Percentiles rank a stretch among this genome's conserved stretches.
phyloP scores from a whole-genome alignment of 2,797 vertebrate genomes.

The Orestias chungarensis region DNA sequence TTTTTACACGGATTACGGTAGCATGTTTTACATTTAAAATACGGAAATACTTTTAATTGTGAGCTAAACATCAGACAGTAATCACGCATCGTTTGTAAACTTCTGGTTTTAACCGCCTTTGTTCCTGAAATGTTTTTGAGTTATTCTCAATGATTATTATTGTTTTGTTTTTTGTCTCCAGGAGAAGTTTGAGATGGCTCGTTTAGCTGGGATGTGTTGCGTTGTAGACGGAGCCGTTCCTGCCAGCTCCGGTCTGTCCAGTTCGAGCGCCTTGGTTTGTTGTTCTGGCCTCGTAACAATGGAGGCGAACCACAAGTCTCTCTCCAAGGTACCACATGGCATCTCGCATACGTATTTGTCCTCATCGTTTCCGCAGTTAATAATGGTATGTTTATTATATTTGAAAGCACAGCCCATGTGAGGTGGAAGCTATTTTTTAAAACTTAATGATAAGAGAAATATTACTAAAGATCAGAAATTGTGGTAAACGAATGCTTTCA shows the following conservation, averaged over 20 bases:
- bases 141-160: neutral
- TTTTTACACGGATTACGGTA: too few relatives aligned
- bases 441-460: too few relatives aligned
- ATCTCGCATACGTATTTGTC: neutral
- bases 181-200: conserved; percentile 86
- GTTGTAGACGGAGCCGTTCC: conserved; percentile 93
- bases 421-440: neutral
- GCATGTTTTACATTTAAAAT: too few relatives aligned
- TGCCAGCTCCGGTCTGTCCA: conserved; percentile 93
- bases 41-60: too few relatives aligned
- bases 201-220: conserved; percentile 89
- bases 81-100: neutral
- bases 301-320: conserved; percentile 86
- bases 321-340: conserved; percentile 85
- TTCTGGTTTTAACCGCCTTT: neutral
- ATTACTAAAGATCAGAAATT: too few relatives aligned
- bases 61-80: neutral
- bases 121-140: neutral
- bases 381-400: neutral
- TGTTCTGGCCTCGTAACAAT: conserved; percentile 91
- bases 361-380: neutral
- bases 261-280: conserved; percentile 95
- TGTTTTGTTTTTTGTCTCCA: conserved; percentile 55
- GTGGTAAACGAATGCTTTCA: neutral
- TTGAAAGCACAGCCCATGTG: too few relatives aligned